phyloP scores from a whole-genome alignment of 2,888 invertebrate species.

The Dorcus parallelipipedus region DNA sequence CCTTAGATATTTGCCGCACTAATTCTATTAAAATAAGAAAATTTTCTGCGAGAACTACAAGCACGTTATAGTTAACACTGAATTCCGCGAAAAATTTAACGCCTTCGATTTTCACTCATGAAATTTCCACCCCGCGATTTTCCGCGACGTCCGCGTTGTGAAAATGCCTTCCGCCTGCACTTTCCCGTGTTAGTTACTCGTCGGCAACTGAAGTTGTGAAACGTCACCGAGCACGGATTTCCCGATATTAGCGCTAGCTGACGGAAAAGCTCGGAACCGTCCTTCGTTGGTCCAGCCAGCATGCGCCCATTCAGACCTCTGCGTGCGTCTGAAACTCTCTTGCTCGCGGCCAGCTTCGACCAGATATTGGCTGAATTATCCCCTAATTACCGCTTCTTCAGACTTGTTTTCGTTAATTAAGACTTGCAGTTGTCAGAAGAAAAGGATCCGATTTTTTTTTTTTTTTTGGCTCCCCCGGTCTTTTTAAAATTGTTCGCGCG shows the following conservation, averaged over 20 bases:
- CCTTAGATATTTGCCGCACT: no score
- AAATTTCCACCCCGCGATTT: no score
- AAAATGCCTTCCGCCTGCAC: slow-evolving; percentile 16
- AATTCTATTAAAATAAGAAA: no score
- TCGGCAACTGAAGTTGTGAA: slow-evolving; percentile 24
- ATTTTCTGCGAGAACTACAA: no score
- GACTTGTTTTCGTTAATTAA: background rate
- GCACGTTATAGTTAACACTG: no score
- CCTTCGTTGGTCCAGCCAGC: slow-evolving; percentile 20
- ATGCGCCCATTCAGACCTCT: slow-evolving; percentile 5
- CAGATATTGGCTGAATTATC: slow-evolving; percentile 1
- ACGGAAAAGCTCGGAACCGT: slow-evolving; percentile 26
- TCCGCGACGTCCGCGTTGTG: slow-evolving; percentile 2
- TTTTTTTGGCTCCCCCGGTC: no score
- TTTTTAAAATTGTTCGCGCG: no score
- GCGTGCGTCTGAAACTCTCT: slow-evolving; percentile 17
- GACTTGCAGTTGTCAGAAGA: background rate
- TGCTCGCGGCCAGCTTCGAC: background rate
- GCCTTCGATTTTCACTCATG: background rate
- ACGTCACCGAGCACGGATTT: slow-evolving; percentile 30
- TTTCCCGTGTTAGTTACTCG: slow-evolving; percentile 8
- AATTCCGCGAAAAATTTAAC: background rate
- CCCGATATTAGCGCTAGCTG: slow-evolving; percentile 30
- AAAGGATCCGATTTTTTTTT: no score
- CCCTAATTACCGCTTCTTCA: background rate